A percentile compares a stretch with the other conserved stretches of the same genome.
phyloP scores from a whole-genome alignment of 1,140 invertebrate species.

The Globodera rostochiensis region DNA sequence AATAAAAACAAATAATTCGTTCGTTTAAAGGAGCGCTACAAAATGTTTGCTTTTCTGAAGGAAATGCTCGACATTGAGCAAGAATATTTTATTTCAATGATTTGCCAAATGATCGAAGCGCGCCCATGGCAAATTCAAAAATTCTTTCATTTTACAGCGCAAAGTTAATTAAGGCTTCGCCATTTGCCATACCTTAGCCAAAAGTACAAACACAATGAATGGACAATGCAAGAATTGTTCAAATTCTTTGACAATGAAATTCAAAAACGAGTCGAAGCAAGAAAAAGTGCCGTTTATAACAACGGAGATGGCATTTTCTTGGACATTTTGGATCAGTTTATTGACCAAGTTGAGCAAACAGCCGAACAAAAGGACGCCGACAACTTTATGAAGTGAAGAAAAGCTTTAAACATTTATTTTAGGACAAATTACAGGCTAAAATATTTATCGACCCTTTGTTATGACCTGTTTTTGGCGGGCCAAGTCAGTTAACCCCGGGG shows the following conservation, averaged over 20 bases:
- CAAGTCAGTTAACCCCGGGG: conserved; percentile 10
- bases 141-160: not conserved
- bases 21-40: not conserved
- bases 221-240: not conserved
- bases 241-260: conserved; percentile 20
- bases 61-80: conserved; percentile 16
- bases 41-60: conserved; percentile 2
- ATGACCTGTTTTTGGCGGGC: conserved; percentile 27
- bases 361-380: conserved; percentile 3
- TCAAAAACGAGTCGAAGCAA: conserved; percentile 8
- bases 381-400: conserved; percentile 12
- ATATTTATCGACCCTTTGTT: conserved; percentile 9
- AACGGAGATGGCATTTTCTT: conserved; percentile 14
- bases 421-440: conserved; percentile 1
- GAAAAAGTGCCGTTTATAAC: conserved; percentile 7
- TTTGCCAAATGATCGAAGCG: conserved; percentile 11
- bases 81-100: conserved; percentile 22
- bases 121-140: conserved; percentile 22
- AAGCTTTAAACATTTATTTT: not conserved
- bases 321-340: conserved; percentile 29
- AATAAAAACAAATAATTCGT: not conserved
- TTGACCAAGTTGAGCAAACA: conserved; percentile 6
- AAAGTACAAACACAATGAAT: conserved; percentile 18
- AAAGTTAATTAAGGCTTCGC: conserved; percentile 16
- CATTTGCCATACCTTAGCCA: conserved; percentile 16